Evolutionary conservation across 2,888 invertebrate species (phyloP).

Genomic region (Cremastinae sp.): DNA sequence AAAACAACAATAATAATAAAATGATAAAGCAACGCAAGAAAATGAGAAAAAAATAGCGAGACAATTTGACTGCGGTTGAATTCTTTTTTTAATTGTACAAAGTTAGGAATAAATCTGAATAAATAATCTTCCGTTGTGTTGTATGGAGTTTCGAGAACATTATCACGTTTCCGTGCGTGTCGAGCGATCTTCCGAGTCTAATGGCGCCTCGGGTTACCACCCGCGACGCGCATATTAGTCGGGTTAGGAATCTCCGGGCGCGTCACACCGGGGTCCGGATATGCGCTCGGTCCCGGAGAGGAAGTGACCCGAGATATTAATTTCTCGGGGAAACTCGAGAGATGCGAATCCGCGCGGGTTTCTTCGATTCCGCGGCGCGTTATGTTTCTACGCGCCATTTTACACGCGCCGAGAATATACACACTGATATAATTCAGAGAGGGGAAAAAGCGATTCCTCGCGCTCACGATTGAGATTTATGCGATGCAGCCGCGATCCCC

Average conservation of each 20-base stretch:
- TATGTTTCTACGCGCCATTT: not conserved
- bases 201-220: constrained; percentile 51
- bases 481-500: constrained; percentile 46
- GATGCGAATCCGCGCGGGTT: too few species aligned
- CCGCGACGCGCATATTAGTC: constrained; percentile 48
- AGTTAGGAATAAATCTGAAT: too few species aligned
- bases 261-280: constrained; percentile 57
- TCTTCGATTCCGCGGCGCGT: too few species aligned
- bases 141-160: too few species aligned
- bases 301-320: constrained; percentile 54
- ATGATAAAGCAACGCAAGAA: too few species aligned
- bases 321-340: constrained; percentile 24
- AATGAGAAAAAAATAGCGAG: too few species aligned
- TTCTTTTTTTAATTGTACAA: too few species aligned
- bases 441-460: constrained; percentile 48
- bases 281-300: constrained; percentile 55
- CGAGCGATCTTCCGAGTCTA: not conserved
- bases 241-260: constrained; percentile 19
- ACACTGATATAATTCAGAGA: too few species aligned
- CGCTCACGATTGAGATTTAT: constrained; percentile 57
- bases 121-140: constrained; percentile 1
- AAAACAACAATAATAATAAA: too few species aligned
- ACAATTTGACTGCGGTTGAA: too few species aligned
- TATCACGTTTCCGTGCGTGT: constrained; percentile 34
- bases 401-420: constrained; percentile 23